Conservation (phyloP, 2,797 vertebrate genomes). For the Aphelocoma californica region DNA sequence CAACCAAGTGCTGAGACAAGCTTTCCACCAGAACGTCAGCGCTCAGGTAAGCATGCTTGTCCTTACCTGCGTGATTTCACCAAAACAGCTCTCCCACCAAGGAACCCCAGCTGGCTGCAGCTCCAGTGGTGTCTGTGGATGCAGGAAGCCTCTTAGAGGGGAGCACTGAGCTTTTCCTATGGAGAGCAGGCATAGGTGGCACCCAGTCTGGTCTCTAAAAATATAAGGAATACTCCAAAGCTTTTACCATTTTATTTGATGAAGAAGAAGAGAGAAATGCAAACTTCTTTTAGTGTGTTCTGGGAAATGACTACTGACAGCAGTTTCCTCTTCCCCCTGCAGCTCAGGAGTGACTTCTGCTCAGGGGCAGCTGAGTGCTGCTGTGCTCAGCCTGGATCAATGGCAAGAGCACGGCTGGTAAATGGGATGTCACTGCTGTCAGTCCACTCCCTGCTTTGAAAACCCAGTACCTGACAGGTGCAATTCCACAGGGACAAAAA, state of each 20-base stretch:
- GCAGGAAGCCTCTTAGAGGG: neutral
- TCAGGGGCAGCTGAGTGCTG: neutral
- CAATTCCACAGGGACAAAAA: neutral
- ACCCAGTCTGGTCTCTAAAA: neutral
- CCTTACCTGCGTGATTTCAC: neutral
- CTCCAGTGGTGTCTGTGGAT: neutral
- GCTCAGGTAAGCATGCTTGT: conserved; percentile 81
- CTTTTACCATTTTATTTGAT: neutral
- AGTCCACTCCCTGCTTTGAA: neutral
- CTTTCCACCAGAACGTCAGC: conserved; percentile 85
- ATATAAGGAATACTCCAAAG: neutral
- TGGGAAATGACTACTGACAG: neutral
- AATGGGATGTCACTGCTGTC: neutral
- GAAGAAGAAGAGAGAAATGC: neutral
- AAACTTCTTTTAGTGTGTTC: neutral
- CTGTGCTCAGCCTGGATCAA: neutral
- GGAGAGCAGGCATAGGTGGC: neutral
- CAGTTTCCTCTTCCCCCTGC: neutral
- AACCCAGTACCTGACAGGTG: neutral
- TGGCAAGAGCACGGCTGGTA: neutral
- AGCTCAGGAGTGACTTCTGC: neutral
- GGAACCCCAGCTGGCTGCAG: neutral
- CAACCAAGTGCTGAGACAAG: conserved; percentile 86
- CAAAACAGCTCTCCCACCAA: neutral
- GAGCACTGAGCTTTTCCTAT: neutral